phyloP scores from a whole-genome alignment of 2,888 invertebrate species.

The Pegoplata infirma region DNA sequence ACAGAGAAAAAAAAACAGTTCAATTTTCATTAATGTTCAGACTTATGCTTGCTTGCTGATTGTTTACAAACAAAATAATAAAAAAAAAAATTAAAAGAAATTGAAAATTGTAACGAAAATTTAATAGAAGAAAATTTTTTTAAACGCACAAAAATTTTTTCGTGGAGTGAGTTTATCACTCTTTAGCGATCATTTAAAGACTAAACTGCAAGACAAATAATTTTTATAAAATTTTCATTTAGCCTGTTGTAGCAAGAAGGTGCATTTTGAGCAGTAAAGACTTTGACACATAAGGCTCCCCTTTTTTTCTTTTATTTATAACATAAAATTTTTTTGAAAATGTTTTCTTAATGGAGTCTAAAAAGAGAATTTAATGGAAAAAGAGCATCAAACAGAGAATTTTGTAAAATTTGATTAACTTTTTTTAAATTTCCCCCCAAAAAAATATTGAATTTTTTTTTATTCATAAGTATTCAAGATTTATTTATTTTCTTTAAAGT shows the following conservation, averaged over 20 bases:
- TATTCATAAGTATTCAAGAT: not conserved
- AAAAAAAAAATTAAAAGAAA: not conserved
- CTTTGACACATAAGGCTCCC: not conserved
- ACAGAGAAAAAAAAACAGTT: no score
- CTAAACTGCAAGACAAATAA: slow-evolving; percentile 37
- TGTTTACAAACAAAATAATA: slow-evolving; percentile 49
- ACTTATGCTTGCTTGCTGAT: no score
- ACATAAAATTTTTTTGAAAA: not conserved
- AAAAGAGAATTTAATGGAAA: slow-evolving; percentile 38
- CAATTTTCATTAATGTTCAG: slow-evolving; percentile 34
- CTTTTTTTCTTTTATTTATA: not conserved
- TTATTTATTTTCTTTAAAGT: not conserved
- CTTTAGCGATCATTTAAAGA: slow-evolving; percentile 55
- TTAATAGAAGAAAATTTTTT: not conserved
- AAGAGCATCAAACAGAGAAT: slow-evolving; percentile 10
- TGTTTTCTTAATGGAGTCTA: slow-evolving; percentile 23
- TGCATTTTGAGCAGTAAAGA: slow-evolving; percentile 24
- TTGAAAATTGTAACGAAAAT: not conserved
- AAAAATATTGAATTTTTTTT: not conserved
- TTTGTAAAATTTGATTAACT: not conserved
- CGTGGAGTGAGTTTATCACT: slow-evolving; percentile 39
- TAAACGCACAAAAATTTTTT: slow-evolving; percentile 12
- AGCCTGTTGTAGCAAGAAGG: slow-evolving; percentile 43
- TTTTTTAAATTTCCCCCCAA: not conserved
- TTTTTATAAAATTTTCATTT: slow-evolving; percentile 13